Base-by-base conservation (phyloP, 2,888 invertebrate species). In the Pherbina coryleti region DNA sequence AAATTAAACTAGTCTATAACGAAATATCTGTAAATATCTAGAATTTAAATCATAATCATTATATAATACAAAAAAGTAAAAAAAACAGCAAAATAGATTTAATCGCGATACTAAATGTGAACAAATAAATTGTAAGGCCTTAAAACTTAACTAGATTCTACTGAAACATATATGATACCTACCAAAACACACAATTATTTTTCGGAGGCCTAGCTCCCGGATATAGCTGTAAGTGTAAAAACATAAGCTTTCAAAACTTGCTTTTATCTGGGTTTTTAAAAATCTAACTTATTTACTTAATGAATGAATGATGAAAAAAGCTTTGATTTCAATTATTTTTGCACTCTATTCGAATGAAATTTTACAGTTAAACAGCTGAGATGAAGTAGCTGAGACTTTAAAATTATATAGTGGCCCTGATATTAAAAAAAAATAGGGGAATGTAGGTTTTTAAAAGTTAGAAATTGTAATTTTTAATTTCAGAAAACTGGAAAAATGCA, bases 341-440 rank as follows among this genome's bases (percentile, higher is more conserved):
- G 77, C 77, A 77, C 77, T 55, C 57, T 31, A 49, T 62, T 76
- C 55, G 69, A 60, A 62, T 70, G 70, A 49, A 62, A 76, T 76
- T 44, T 55, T 17, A 64, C 34, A 31, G 64, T 17, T 28, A 64
- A 60, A 19, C 19, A 60, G 44, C 28, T 7, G 73, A 31, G 62
- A 49, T 49, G n/a, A 60, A 72, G 60, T 72, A 72, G 60, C 55
- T 72, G 72, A 60, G 72, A 72, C 60, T 72, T 22, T 8, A 60
- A 60, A n/a, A 37, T 25, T 28, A 51, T 25, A 31, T 25, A 14
- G 28, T 17, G 7, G 60, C 60, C 51, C 57, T 60, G 60, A 44
- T 60, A 37, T 57, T 72, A 17, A 60, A 31, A 3, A 31, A 64
- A 64, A 34, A 14, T 22, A 64, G 3, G 8, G 25, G 57, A 44